Base-by-base conservation (phyloP, 2,113 vertebrate genomes). In the Psephotus haematonotus region DNA sequence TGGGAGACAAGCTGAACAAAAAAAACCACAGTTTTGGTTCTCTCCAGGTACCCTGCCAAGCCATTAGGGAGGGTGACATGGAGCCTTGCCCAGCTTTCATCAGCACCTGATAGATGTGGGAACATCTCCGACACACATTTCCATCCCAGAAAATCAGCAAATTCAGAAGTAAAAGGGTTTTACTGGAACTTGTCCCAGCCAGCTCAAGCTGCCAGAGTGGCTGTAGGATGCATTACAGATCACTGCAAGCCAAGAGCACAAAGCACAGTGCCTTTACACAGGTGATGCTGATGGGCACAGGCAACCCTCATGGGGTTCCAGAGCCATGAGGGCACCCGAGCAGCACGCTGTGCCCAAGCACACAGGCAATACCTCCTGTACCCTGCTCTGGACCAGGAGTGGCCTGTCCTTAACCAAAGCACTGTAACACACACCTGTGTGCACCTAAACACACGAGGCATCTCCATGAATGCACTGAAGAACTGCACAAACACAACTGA, bases 41-140 rank as follows among this genome's bases (percentile, higher is more conserved):
- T 60, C 17, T n/a, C 24, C 53, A 59, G 39, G 47, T 11, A 43
- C 13, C 17, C 22, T 62, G 39, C 33, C 29, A 67, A 71, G 27
- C 55, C 49, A 60, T 0, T 1, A 2, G 29, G 8, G 6, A 46
- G 9, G 10, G 18, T 31, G n/a, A 39, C 1, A 0, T 25, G 49
- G 70, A 92, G 25, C 53, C 50, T 28, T 70, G 31, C 39, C 24
- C 65, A 37, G 35, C 52, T 69, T 57, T 44, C 47, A 57, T 16
- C 7, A 31, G 43, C 63, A 75, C 39, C 16, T 13, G 14, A 86
- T 1, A 78, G 49, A 50, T 55, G 52, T 20, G 14, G 47, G 75
- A 94, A 35, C 44, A 55, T 64, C 43, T 60, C 72, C 10, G 12
- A 70, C 64, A 69, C 8, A 20, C 7, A 5, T 47, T 75, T 77